Evolutionary conservation across 2,797 vertebrate genomes (phyloP), one percentile per base, ranked within the genome.

Genomic region (Hippocampus kuda): DNA sequence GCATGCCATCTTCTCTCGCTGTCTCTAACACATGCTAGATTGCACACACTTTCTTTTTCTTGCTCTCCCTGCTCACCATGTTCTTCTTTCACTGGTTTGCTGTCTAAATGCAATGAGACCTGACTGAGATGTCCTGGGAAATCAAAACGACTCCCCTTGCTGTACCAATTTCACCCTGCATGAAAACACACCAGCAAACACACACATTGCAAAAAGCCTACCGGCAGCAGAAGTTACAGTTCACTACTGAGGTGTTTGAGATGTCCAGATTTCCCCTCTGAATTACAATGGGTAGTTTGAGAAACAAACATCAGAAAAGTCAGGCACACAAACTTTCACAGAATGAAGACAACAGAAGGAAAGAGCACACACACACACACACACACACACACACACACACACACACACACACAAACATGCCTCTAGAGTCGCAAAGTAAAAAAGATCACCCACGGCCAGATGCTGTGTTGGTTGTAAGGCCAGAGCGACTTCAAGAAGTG

Each of bases 61-160:
- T 61, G 68, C 68, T 78, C 44, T 41, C 65, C 72, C 70, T 70
- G 67, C 49, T 61, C 68, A 68, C 72, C 65, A 30, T 69, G 75
- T 75, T 64, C 69, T 75, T 73, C 74, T 77, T 81, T 76, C 72
- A 81, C 80, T 81, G 73, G 72, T 81, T 80, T 79, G 82, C 69
- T 81, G 76, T 82, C 75, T 84, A 74, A 81, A 80, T 81, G 81
- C 74, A 78, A 82, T 81, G 86, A 88, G 74, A 85, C 80, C 78
- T 83, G 85, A 85, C 85, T 76, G 62, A 78, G 72, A 81, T 68
- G 72, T 85, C 87, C 78, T 80, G 88, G 86, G 85, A 89, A 90
- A 91, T 90, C 85, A 89, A 85, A 86, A 78, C 53, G 38, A 62
- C 69, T 75, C 71, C 75, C 60, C 68, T 76, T 78, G 72, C 77